phyloP scores from a whole-genome alignment of 2,797 vertebrate species.

The Scleropages formosus region DNA sequence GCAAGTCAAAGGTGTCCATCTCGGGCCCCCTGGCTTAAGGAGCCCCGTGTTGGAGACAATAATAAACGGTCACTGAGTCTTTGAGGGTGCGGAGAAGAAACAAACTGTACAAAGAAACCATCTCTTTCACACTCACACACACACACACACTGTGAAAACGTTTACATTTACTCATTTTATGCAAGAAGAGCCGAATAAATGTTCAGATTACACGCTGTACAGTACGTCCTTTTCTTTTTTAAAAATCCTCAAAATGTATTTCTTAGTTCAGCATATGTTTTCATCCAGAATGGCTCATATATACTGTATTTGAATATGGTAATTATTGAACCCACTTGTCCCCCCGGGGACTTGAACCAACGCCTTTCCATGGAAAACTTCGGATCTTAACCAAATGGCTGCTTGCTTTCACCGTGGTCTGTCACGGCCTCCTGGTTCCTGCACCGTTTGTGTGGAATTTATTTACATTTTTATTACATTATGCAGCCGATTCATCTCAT shows the following conservation, averaged over 20 bases:
- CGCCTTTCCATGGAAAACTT: neutral
- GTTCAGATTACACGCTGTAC: too few species aligned
- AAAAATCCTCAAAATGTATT: too few species aligned
- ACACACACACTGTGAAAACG: too few species aligned
- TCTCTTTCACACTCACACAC: too few species aligned
- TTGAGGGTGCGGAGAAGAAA: neutral
- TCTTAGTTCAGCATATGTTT: too few species aligned
- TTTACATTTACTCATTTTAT: too few species aligned
- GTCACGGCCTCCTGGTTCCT: neutral
- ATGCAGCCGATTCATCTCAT: slow-evolving; percentile 5
- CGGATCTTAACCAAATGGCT: neutral
- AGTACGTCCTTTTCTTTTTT: too few species aligned
- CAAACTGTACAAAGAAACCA: neutral
- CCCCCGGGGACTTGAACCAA: neutral
- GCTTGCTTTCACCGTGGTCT: neutral
- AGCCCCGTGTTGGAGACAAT: neutral
- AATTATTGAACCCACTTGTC: neutral
- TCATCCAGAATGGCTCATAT: too few species aligned
- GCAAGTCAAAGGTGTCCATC: neutral
- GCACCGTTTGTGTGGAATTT: slow-evolving; percentile 18
- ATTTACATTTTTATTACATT: slow-evolving; percentile 14
- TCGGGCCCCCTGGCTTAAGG: neutral
- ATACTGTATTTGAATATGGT: too few species aligned
- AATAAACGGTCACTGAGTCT: neutral
- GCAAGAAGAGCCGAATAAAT: too few species aligned